Evolutionary conservation across 2,797 vertebrate genomes (phyloP), one percentile per base, ranked within the genome.

Genomic region (Alfaro cultratus): DNA sequence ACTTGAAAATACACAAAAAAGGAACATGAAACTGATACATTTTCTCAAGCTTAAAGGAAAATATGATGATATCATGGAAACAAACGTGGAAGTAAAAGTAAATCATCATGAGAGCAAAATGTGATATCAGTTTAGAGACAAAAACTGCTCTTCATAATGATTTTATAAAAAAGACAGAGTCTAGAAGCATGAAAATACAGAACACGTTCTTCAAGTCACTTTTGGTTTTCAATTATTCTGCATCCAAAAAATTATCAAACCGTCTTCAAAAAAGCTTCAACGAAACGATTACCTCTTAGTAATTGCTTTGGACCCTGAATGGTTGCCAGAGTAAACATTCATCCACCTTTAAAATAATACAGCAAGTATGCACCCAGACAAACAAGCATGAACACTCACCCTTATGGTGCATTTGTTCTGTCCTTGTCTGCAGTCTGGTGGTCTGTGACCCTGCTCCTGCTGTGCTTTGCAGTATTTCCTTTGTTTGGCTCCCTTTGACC

Each of bases 71-170:
- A n/a, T 21, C 68, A 75, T 68, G 18, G 62, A 72, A 81, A 80
- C n/a, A 88, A 88, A 78, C 49, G 53, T 47, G 15, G 12, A 47
- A 67, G 60, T 26, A 11, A 74, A 86, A 83, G 18, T 23, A 68
- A 79, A 31, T 5, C 16, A 64, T 64, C 34, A 36, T 64, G 31
- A 64, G 13, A 36, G 31, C 39, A 73, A 70, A 78, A 41, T n/a
- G 39, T 46, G 53, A 41, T 13, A 36, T 70, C 51, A 70, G 36
- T 76, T 78, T 76, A 77, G 75, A 75, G 74, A 73, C 74, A 82
- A 81, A 68, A 21, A 73, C 85, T 83, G 86, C 53, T 72, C 12
- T 72, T 46, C n/a, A n/a, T 16, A 72, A 64, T 2, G 13, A n/a
- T 41, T n/a, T 26, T 31, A n/a, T 8, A 45, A n/a, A 46, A 5